These are phyloP conservation scores for Austrofundulus limnaeus DNA, from an alignment of 2,113 vertebrate species.

Conservation along the genomic window DNA sequence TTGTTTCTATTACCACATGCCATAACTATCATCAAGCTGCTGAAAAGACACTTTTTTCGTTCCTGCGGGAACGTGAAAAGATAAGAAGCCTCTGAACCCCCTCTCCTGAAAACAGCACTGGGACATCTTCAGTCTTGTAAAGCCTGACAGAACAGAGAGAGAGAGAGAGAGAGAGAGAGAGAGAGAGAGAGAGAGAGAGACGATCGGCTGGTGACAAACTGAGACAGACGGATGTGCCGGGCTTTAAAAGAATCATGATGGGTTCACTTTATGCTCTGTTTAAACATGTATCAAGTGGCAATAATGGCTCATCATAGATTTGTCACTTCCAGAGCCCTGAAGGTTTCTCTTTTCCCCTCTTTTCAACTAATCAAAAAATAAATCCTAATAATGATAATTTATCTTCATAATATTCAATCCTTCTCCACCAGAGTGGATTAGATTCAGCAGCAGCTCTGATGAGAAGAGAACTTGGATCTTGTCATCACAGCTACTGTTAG, in stretches of 20 bases:
- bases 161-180: constrained; percentile 18
- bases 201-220: too few relatives aligned
- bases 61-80: constrained; percentile 9
- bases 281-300: constrained; percentile 36
- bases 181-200: constrained; percentile 17
- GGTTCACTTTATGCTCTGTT: constrained; percentile 20
- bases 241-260: constrained; percentile 32
- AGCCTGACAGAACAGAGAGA: constrained; percentile 10
- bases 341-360: not conserved
- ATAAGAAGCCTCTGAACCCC: constrained; percentile 16
- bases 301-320: constrained; percentile 8
- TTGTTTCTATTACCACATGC: constrained; percentile 13
- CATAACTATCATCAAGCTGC: not conserved
- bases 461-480: constrained; percentile 7
- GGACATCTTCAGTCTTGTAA: constrained; percentile 1
- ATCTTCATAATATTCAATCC: constrained; percentile 5
- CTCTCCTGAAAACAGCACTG: not conserved
- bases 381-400: constrained; percentile 17
- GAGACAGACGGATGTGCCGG: constrained; percentile 26
- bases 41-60: constrained; percentile 14
- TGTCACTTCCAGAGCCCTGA: constrained; percentile 1
- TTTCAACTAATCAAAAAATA: constrained; percentile 17
- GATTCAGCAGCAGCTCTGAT: constrained; percentile 8
- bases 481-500: constrained; percentile 17
- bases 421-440: constrained; percentile 13